Evolutionary conservation across 1,140 invertebrate species (phyloP).

Genomic region (Drosophila albomicans): DNA sequence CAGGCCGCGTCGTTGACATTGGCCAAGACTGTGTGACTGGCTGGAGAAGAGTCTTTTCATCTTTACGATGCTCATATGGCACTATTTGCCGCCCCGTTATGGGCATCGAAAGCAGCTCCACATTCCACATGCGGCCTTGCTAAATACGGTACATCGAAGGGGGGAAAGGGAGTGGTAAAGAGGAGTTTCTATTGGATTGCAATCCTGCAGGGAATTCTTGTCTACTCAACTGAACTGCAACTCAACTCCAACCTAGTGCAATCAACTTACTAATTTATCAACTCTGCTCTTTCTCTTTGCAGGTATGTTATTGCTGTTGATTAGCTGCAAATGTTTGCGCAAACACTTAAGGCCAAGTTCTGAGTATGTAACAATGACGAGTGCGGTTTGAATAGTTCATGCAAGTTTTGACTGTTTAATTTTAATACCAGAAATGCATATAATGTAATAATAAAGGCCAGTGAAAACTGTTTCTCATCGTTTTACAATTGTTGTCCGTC

Average conservation of each 20-base stretch:
- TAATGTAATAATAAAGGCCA: no score
- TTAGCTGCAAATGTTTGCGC: constrained; percentile 14
- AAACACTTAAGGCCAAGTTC: constrained; percentile 13
- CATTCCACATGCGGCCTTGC: constrained; percentile 47
- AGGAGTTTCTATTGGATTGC: constrained; percentile 8
- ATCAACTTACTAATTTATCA: constrained; percentile 29
- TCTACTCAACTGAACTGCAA: neutral
- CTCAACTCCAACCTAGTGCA: neutral
- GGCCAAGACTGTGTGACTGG: constrained; percentile 15
- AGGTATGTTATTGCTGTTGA: constrained; percentile 40
- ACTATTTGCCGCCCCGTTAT: constrained; percentile 28
- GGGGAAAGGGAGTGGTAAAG: constrained; percentile 4
- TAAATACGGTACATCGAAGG: constrained; percentile 16
- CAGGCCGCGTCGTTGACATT: constrained; percentile 60
- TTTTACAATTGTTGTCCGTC: no score
- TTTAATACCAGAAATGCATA: no score
- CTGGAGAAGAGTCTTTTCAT: neutral
- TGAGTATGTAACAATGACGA: constrained; percentile 7
- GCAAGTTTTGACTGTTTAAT: neutral
- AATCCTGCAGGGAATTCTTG: constrained; percentile 25
- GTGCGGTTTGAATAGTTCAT: neutral
- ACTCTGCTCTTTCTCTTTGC: constrained; percentile 34
- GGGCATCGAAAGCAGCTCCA: constrained; percentile 44
- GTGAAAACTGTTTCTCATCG: no score
- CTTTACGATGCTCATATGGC: constrained; percentile 28